A percentile compares a stretch with the other conserved stretches of the same genome.
These are phyloP conservation scores for Odocoileus virginianus DNA, from an alignment of 2,113 vertebrate species.

Conservation along the genomic window DNA sequence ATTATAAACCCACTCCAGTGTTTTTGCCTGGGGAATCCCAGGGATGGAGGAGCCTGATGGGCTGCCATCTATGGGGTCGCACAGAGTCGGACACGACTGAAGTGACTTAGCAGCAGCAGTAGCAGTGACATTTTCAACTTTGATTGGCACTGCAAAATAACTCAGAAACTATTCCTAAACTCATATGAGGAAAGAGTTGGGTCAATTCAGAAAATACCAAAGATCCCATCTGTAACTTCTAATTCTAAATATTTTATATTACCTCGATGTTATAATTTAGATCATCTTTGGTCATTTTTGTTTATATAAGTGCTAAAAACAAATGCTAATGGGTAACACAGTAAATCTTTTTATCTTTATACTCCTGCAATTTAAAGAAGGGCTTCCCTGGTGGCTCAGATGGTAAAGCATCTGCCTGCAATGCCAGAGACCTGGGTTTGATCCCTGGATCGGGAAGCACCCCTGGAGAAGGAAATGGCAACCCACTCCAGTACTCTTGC, in stretches of 20 bases:
- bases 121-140: background rate
- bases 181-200: background rate
- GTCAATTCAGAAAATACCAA: background rate
- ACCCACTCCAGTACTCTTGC: background rate
- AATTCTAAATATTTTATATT: background rate
- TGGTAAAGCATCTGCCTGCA: background rate
- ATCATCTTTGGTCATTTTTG: background rate
- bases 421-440: background rate
- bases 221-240: background rate
- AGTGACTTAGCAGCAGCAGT: too few relatives aligned
- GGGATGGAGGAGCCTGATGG: too few relatives aligned
- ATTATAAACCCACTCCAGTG: background rate
- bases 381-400: background rate
- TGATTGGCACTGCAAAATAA: background rate
- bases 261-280: background rate
- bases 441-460: background rate
- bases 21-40: too few relatives aligned
- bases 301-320: background rate
- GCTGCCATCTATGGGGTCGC: too few relatives aligned
- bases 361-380: background rate
- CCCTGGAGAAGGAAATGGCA: background rate
- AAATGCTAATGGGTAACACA: background rate
- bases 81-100: too few relatives aligned
- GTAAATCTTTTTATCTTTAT: background rate
- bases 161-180: background rate